Base-by-base conservation (phyloP, 2,113 vertebrate genomes). In the Donacobius atricapilla region DNA sequence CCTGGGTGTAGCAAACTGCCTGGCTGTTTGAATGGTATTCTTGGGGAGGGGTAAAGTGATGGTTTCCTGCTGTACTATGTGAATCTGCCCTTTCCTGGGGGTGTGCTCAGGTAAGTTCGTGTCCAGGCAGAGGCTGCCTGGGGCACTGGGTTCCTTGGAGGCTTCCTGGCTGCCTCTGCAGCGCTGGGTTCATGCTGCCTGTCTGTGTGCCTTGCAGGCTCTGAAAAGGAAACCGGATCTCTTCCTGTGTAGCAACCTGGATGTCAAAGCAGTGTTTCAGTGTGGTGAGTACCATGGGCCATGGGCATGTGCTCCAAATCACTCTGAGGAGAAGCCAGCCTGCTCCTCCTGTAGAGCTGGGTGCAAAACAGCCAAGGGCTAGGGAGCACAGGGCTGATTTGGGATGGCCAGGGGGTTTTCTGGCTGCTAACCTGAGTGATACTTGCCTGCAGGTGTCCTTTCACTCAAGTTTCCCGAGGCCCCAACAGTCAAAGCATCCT, bases 181-280 rank as follows among this genome's bases (percentile, higher is more conserved):
- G 89, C 57, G 0, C 83, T 40, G 69, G 91, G 86, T 94, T 98
- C 91, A 97, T 95, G 96, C 86, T 84, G 76, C 90, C 48, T 95
- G 73, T 98, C 86, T 98, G 96, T 99, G 97, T 99, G 97, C 98
- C 97, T 98, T 97, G 68, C 99, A 99, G 99, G 99, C 99, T 96
- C 98, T 99, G 98, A 99, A 99, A 98, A 98, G 99, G 98, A 99
- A 99, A 95, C 99, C 99, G 40, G 99, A 99, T 98, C 98, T 99
- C 97, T 99, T 99, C 98, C 98, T 99, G 97, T 99, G 99, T 97
- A 98, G 99, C 97, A 99, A 98, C 97, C 98, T 99, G 97, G 99
- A 99, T 47, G 98, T 99, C 97, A 99, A 99, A 97, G 99, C 99
- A 22, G 98, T 99, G 87, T 99, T 99, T 97, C 99, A 99, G 82